Evolutionary conservation across 2,888 invertebrate species (phyloP), one percentile per base, ranked within the genome.

Genomic region (Drosophila affinis): DNA sequence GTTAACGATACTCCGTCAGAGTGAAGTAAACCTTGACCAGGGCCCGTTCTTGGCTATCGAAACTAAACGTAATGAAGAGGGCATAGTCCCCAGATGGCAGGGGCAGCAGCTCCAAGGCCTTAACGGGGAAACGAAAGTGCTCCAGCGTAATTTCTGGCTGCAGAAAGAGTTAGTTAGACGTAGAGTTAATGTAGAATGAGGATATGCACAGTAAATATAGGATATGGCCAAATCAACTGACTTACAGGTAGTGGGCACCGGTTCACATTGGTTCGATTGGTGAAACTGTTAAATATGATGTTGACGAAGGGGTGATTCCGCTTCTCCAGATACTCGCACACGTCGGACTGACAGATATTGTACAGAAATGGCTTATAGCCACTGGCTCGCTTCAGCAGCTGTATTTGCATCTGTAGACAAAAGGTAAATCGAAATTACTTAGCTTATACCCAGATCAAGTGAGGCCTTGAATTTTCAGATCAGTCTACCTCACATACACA

Each of bases 271-370:
- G 78, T 67, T 12, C 67, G 57, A 58, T 78, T 88, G 34, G 69
- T 65, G 9, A 87, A 84, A 18, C 76, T 76, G 24, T 78, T 78
- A 24, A 87, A 69, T 1, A 87, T 75, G 3, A 87, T 87, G 10
- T 87, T 87, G 4, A 87, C 54, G 63, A 87, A 87, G 0, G 87
- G 89, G 80, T 87, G 88, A 60, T 87, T 89, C 12, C 84, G 81
- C 7, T 84, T 87, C 34, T 89, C 88, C 70, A 88, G 61, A 72
- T 88, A 89, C 27, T 82, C 82, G 55, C 87, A 88, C 1, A 80
- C 17, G 72, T 88, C 78, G 9, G 72, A 53, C 18, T 82, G 77
- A 2, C 47, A 61, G 9, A 88, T 55, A 48, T 87, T 88, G 17
- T 87, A 87, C 0, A 88, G 79, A 14, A 88, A 88, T 0, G 87